Evolutionary conservation across 2,113 vertebrate species (phyloP), one percentile per base, ranked within the genome.

Genomic region (Seriola dumerili): DNA sequence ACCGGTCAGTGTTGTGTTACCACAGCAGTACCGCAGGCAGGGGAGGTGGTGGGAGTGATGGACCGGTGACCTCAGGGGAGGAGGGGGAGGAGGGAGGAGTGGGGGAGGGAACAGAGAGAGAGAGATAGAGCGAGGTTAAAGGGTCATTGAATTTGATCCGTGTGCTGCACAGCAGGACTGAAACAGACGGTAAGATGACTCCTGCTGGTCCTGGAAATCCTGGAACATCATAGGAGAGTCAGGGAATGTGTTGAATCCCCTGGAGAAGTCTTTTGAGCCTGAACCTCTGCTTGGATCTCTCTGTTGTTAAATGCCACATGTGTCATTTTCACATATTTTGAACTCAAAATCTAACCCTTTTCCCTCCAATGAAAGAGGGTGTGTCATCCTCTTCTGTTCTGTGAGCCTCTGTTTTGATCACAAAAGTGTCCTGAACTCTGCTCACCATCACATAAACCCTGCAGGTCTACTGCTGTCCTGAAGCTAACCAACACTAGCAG

Each of bases 1-100:
- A 93, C 89, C 91, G 89, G 89, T 95, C 91, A 93, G 94, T 94
- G 89, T 96, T 95, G 94, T 95, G 93, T 96, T 95, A 93, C 95
- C 89, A 91, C 95, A 84, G 93, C 81, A 91, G 90, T 81, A 84
- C 82, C 78, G 59, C 88, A 85, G 89, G 79, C 75, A 10, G 68
- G 86, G 84, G 70, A 42, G 59, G 72, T n/a, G 61, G 78, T 69
- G 80, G 77, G 69, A 85, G 88, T 79, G 86, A 90, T 92, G 87
- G 88, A 81, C 74, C 70, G 55, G 54, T 92, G 93, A 95, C 94
- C 95, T 94, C 89, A 67, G 78, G 57, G 90, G 90, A 71, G 21
- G 29, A 89, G 87, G 92, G 57, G 92, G 57, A 80, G 86, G 75
- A 78, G 69, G 63, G 85, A 66, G 61, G 61, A 42, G 57, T 29